Percentiles rank a stretch among this genome's conserved stretches.
phyloP scores from a whole-genome alignment of 1,140 invertebrate species.

The Tetramorium alpestre region DNA sequence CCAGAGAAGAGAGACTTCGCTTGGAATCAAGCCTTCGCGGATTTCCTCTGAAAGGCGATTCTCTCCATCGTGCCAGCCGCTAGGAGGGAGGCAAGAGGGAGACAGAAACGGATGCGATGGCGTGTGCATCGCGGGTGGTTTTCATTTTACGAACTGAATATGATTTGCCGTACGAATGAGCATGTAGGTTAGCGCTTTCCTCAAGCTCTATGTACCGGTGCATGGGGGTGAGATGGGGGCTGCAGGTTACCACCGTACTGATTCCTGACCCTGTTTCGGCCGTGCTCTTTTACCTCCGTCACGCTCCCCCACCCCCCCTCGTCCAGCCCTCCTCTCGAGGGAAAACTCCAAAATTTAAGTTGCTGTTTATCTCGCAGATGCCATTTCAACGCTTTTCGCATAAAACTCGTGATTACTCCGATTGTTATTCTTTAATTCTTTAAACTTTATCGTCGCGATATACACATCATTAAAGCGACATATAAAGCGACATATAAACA shows the following conservation, averaged over 20 bases:
- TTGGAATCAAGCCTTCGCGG: background rate
- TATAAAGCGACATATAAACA: background rate
- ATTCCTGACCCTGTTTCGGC: conserved; percentile 37
- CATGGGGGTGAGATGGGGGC: conserved; percentile 24
- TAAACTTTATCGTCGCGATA: background rate
- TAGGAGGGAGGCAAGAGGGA: background rate
- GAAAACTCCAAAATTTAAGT: conserved; percentile 12
- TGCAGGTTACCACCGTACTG: conserved; percentile 15
- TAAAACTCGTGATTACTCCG: background rate
- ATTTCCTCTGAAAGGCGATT: conserved; percentile 24
- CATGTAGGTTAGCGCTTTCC: conserved; percentile 76
- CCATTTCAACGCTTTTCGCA: background rate
- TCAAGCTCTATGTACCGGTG: conserved; percentile 46
- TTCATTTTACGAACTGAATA: conserved; percentile 79
- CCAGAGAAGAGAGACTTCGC: background rate
- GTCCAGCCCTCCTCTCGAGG: background rate
- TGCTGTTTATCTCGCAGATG: background rate
- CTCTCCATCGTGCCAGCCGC: background rate
- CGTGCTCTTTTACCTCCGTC: conserved; percentile 30
- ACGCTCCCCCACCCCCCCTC: background rate
- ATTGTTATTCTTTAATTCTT: background rate
- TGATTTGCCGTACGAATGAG: conserved; percentile 75
- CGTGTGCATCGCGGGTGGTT: conserved; percentile 67
- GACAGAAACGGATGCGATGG: conserved; percentile 27
- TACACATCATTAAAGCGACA: background rate